Percentiles rank a stretch among this genome's conserved stretches.
Evolutionary conservation across 2,888 invertebrate genomes (phyloP).

Genomic region (Drosophila mulleri): DNA sequence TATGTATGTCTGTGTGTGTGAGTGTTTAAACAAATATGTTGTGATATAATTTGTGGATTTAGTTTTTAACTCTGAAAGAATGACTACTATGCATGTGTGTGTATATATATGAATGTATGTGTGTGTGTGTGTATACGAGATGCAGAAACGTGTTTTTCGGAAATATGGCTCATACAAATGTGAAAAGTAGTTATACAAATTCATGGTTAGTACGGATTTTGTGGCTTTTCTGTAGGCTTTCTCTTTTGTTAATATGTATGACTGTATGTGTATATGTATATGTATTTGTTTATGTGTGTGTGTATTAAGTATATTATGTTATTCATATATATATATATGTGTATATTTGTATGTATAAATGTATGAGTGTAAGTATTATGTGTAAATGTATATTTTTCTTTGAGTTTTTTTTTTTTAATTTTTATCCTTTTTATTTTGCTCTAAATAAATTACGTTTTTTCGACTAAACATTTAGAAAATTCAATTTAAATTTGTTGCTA

Average conservation of each 20-base stretch:
- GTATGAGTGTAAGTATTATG: slow-evolving; percentile 53
- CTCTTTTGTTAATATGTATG: slow-evolving; percentile 61
- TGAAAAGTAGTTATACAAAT: slow-evolving; percentile 69
- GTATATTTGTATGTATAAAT: slow-evolving; percentile 33
- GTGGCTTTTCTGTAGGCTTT: slow-evolving; percentile 64
- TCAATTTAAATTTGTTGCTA: slow-evolving; percentile 73
- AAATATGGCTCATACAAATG: slow-evolving; percentile 59
- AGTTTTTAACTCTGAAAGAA: slow-evolving; percentile 55
- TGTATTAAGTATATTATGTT: slow-evolving; percentile 41
- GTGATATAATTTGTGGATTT: slow-evolving; percentile 50
- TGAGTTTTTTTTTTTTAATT: slow-evolving; percentile 33
- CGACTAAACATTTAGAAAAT: slow-evolving; percentile 77
- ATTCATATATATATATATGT: slow-evolving; percentile 10
- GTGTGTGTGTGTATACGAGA: slow-evolving; percentile 66
- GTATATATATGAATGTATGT: slow-evolving; percentile 1
- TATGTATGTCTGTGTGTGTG: slow-evolving; percentile 33
- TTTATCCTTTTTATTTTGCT: slow-evolving; percentile 36
- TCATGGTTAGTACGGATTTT: slow-evolving; percentile 57
- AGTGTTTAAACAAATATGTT: slow-evolving; percentile 57
- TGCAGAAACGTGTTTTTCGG: slow-evolving; percentile 70
- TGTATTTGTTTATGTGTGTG: slow-evolving; percentile 41
- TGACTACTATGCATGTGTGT: slow-evolving; percentile 38
- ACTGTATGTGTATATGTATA: slow-evolving; percentile 50
- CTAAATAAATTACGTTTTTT: slow-evolving; percentile 57
- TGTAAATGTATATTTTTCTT: slow-evolving; percentile 45